Conservation (phyloP, 2,113 vertebrate genomes). For the Alligator mississippiensis region DNA sequence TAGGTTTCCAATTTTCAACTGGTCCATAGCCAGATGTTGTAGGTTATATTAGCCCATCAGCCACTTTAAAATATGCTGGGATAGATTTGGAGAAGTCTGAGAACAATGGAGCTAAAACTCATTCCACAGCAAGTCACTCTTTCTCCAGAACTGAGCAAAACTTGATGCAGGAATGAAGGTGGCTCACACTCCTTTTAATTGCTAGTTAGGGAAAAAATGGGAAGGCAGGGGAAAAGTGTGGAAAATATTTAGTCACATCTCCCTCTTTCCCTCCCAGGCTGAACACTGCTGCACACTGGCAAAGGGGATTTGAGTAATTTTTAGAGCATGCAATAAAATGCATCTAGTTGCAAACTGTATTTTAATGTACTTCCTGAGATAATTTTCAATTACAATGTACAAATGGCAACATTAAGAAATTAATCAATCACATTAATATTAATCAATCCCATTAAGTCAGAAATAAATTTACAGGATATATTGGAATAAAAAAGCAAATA, state of each 20-base stretch:
- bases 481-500: slow-evolving; percentile 7
- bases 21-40: neutral
- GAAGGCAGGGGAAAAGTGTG: neutral
- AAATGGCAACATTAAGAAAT: neutral
- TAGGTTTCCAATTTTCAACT: neutral
- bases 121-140: neutral
- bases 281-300: neutral
- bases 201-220: neutral
- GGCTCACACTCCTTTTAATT: neutral
- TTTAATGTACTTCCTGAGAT: neutral
- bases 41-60: neutral
- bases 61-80: neutral
- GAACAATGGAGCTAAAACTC: neutral
- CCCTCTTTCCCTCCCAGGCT: neutral
- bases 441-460: slow-evolving; percentile 14
- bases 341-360: neutral
- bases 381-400: neutral
- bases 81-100: neutral
- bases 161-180: neutral
- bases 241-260: neutral
- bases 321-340: neutral
- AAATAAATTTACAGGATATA: slow-evolving; percentile 10
- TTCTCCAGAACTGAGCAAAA: neutral
- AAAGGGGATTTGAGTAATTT: neutral
- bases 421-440: neutral